Base-by-base conservation (phyloP, 1,140 invertebrate species). In the Apocrypta bakeri region DNA sequence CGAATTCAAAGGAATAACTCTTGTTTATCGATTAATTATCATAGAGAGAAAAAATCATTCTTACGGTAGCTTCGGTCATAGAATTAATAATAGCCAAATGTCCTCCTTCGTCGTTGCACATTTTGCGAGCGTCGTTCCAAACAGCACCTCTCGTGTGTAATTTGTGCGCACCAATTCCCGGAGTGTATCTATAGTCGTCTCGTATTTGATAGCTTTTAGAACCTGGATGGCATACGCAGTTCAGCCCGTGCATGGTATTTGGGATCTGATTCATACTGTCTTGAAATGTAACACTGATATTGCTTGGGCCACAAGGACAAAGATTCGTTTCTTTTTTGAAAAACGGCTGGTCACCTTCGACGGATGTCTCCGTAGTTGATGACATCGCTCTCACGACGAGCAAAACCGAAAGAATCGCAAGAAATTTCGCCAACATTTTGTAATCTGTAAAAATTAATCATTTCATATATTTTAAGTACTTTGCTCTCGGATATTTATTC, bases 51-150 rank as follows among this genome's bases (percentile, higher is more conserved):
- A 21, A 56, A 56, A 56, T 48, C 21, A 56, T 69, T 84, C 82
- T 87, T 68, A 90, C 91, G 31, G 85, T 83, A 17, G 88, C 87
- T 83, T 92, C 90, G 24, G 85, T 84, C 1, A 86, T 27, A 0
- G 89, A 90, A 84, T 92, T 90, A 63, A 92, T 85, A n/a, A 92
- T 86, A 11, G 90, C 89, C 12, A 92, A 87, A 80, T 92, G 89
- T 29, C 86, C 91, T 21, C 89, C 90, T 82, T 91, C 90, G 31
- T 90, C 88, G 76, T 86, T 90, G 81, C 90, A 92, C 25, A 88
- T 82, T 72, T 90, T 90, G 37, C 90, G 85, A 0, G 90, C 91
- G 0, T 90, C 86, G 78, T 92, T 91, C 89, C 91, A 91, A 1
- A 79, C 88, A 24, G 81, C 79, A 12, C 89, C 88, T 29, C 86